Base-by-base conservation (phyloP, 2,797 vertebrate genomes). In the Sebastes hopkinsi region DNA sequence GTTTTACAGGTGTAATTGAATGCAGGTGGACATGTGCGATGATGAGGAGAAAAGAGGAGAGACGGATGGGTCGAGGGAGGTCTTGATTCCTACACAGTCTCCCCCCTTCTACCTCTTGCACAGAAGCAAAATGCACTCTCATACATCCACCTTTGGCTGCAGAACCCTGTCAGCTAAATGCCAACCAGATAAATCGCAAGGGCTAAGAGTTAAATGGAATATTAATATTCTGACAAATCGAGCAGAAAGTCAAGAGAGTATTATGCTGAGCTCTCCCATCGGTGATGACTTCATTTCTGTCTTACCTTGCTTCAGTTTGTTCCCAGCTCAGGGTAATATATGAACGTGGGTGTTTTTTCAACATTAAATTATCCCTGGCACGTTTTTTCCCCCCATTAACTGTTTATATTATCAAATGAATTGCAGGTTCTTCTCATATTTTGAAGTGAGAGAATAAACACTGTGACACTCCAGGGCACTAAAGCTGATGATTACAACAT, bases 161-260 rank as follows among this genome's bases (percentile, higher is more conserved):
- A 56, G 59, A 62, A 74, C 20, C 68, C 67, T 73, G 79, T 87
- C 84, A 82, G 85, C 83, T 81, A 92, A 94, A 93, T 91, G 89
- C 81, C 90, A 92, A 76, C 61, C 58, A 80, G 87, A 94, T 92
- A 89, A 92, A 92, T 93, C 72, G 89, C 78, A 83, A 88, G 81
- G 84, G 89, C 80, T 55, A 79, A 69, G 79, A 84, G 87, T 87
- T 91, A 85, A 94, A 88, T 77, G 82, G 77, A 86, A 84, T 86
- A 87, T 92, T 91, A 90, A 92, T 84, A 90, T 91, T 89, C 86
- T 83, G 85, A 89, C 91, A 92, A 92, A 91, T 87, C 4, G 72
- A 88, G 86, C 88, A 86, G 85, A 82, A 89, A 88, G 87, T 84
- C 88, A 82, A 79, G 75, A 70, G 87, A 86, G 88, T 83, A 83